Conservation (phyloP, 2,888 invertebrate species). For the Cheilosia pagana region DNA sequence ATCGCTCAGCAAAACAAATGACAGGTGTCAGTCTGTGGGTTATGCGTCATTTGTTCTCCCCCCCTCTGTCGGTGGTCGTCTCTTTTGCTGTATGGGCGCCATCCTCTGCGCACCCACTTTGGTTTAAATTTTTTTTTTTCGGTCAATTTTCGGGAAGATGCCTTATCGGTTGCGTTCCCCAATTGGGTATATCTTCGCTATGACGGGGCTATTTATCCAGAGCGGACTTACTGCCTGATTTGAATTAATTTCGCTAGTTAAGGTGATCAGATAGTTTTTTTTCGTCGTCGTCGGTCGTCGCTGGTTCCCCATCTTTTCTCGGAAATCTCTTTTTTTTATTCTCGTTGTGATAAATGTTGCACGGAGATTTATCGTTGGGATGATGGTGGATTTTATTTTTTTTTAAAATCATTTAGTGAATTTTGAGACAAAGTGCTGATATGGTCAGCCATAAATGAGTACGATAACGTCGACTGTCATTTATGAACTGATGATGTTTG, state of each 20-base stretch:
- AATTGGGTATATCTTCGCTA: constrained; percentile 47
- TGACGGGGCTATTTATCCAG: constrained; percentile 64
- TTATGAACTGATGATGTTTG: constrained; percentile 71
- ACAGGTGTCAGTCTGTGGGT: constrained; percentile 73
- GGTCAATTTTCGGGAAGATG: constrained; percentile 39
- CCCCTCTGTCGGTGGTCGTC: background rate
- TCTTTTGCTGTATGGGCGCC: constrained; percentile 54
- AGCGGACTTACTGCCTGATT: constrained; percentile 37
- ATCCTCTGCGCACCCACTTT: constrained; percentile 42
- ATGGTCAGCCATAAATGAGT: constrained; percentile 63
- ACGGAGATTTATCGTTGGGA: constrained; percentile 51
- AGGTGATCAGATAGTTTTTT: constrained; percentile 50
- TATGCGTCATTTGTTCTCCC: constrained; percentile 66
- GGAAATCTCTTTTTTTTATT: constrained; percentile 50
- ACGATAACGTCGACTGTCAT: constrained; percentile 66
- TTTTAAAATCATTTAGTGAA: constrained; percentile 46
- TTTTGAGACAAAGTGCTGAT: constrained; percentile 67
- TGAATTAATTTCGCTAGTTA: constrained; percentile 73
- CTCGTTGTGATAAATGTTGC: constrained; percentile 58
- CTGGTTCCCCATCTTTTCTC: constrained; percentile 34
- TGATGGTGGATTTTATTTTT: constrained; percentile 19
- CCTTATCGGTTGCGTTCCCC: constrained; percentile 40
- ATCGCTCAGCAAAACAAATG: constrained; percentile 69
- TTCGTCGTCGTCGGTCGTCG: background rate
- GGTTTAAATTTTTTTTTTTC: background rate